Evolutionary conservation across 2,888 invertebrate species (phyloP).

Genomic region (Xanthia icteritia): DNA sequence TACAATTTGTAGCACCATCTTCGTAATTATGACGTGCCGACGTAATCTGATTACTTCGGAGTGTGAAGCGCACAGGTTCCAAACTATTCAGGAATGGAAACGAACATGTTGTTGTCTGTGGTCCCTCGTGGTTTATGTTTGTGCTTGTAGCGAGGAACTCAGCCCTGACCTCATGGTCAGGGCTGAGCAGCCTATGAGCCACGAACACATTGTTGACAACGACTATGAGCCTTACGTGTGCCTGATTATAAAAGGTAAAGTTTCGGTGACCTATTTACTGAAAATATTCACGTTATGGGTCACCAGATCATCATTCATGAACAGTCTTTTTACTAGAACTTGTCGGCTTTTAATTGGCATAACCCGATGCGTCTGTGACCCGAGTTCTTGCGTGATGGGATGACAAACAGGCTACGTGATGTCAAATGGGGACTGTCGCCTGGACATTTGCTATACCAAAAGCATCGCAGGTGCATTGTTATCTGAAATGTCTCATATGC

Average conservation of each 20-base stretch:
- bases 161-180: too few relatives aligned
- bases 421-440: too few relatives aligned
- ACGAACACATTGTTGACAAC: not conserved
- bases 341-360: not conserved
- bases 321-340: not conserved
- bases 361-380: not conserved
- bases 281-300: slow-evolving; percentile 7
- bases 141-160: not conserved
- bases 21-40: slow-evolving; percentile 1
- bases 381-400: not conserved
- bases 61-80: not conserved
- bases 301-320: not conserved
- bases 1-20: slow-evolving; percentile 24
- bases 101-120: not conserved
- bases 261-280: slow-evolving; percentile 26
- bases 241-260: not conserved
- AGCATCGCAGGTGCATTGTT: not conserved
- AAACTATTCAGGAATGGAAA: not conserved
- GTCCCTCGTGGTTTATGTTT: not conserved
- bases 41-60: slow-evolving; percentile 3
- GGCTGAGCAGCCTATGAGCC: not conserved
- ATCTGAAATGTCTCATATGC: too few relatives aligned
- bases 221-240: not conserved
- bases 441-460: not conserved
- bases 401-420: not conserved